Evolutionary conservation across 2,797 vertebrate genomes (phyloP), one percentile per base, ranked within the genome.

Genomic region (Steatocranus sp.): DNA sequence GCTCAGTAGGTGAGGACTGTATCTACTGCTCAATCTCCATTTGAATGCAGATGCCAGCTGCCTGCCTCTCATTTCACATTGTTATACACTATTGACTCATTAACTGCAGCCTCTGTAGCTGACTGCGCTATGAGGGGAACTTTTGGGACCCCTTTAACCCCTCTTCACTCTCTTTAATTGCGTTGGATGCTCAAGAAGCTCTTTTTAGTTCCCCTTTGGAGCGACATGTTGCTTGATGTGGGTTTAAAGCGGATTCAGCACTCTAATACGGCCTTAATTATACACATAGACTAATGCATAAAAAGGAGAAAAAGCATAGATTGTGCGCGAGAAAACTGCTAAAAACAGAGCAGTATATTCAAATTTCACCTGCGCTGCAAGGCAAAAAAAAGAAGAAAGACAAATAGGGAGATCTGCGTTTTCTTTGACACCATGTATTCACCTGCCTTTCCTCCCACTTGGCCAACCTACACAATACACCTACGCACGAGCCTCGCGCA

Each of bases 401-500:
- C 84, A 90, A 91, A 88, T n/a, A 88, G 48, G 77, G 86, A 87
- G 88, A 89, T 91, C 78, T 89, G 82, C 70, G 30, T 91, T 92
- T 84, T 86, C 86, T 92, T 82, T 93, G 92, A 91, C 89, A 90
- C 91, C 80, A 82, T 82, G 91, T 83, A 92, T 94, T 93, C 93
- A 93, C 94, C 93, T 93, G 94, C 86, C 87, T 91, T 79, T 91
- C 87, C 92, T 91, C 92, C 95, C 94, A 94, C 94, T 92, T 91
- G 56, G 76, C 94, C 93, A 70, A 91, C 96, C 94, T 90, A 95
- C 94, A 91, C 89, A 91, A 83, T 82, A 92, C 94, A 88, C 94
- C 94, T 89, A 94, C 95, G 90, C 93, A 86, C 36, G 1, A 56
- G 77, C 61, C 87, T 86, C 75, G 63, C 85, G 25, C 80, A 93